Evolutionary conservation across 1,140 invertebrate genomes (phyloP).

Genomic region (Oncopodura yosiiana): DNA sequence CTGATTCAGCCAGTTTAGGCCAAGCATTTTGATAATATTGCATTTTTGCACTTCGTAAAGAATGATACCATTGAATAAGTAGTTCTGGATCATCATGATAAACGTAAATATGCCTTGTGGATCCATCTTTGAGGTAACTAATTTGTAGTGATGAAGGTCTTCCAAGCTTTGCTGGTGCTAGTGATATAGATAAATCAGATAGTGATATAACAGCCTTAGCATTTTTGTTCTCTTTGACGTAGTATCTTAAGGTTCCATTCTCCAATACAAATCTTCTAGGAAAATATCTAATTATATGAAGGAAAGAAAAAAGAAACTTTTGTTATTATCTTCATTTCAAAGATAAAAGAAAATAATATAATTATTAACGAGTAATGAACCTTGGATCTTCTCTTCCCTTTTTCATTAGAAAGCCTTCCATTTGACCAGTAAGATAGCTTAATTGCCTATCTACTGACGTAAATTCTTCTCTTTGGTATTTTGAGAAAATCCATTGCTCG

Average conservation of each 20-base stretch:
- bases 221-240: slow-evolving; percentile 67
- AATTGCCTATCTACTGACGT: slow-evolving; percentile 55
- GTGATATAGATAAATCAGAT: slow-evolving; percentile 73
- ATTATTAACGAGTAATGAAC: background rate
- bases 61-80: slow-evolving; percentile 78
- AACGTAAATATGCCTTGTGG: slow-evolving; percentile 76
- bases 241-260: slow-evolving; percentile 73
- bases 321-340: no score
- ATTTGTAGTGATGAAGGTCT: slow-evolving; percentile 62
- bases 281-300: slow-evolving; percentile 62
- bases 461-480: slow-evolving; percentile 82
- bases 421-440: slow-evolving; percentile 62
- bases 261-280: slow-evolving; percentile 70
- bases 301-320: background rate
- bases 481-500: slow-evolving; percentile 83
- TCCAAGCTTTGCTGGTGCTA: slow-evolving; percentile 71
- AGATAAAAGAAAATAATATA: background rate
- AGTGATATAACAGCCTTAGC: slow-evolving; percentile 72
- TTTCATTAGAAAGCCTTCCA: slow-evolving; percentile 82
- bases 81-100: slow-evolving; percentile 73
- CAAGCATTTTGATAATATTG: slow-evolving; percentile 71
- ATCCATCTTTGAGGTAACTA: slow-evolving; percentile 67
- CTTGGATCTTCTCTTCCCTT: slow-evolving; percentile 46
- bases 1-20: slow-evolving; percentile 60
- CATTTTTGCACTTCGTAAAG: slow-evolving; percentile 73